Percentiles rank a stretch among this genome's conserved stretches.
phyloP scores from a whole-genome alignment of 2,797 vertebrate genomes.

The Toxotes lorentzi region DNA sequence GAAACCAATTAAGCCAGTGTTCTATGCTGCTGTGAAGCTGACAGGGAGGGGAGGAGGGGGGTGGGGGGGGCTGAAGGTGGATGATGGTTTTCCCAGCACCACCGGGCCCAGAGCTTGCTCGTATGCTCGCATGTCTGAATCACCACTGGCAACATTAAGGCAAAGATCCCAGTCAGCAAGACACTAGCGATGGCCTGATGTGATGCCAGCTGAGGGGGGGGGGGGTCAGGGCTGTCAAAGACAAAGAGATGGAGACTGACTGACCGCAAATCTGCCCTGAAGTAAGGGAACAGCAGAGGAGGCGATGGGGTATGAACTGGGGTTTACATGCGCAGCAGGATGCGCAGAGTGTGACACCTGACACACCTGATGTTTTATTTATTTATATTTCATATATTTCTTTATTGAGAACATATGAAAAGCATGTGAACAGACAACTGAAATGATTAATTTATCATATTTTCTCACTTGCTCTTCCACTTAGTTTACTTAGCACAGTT shows the following conservation, averaged over 20 bases:
- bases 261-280: constrained; percentile 13
- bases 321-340: constrained; percentile 29
- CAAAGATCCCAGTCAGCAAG: constrained; percentile 42
- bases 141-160: constrained; percentile 28
- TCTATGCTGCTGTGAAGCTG: constrained; percentile 51
- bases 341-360: not conserved
- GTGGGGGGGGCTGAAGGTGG: constrained; percentile 4
- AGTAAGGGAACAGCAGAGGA: not conserved
- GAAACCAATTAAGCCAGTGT: constrained; percentile 78
- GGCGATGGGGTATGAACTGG: not conserved
- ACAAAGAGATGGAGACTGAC: constrained; percentile 31
- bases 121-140: constrained; percentile 51
- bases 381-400: not conserved
- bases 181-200: constrained; percentile 37
- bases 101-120: constrained; percentile 17
- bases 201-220: constrained; percentile 6
- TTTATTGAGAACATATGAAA: constrained; percentile 22
- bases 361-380: not conserved
- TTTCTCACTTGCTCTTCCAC: not conserved
- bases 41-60: not conserved
- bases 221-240: constrained; percentile 15
- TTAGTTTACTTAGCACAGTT: not conserved
- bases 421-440: not conserved
- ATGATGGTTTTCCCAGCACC: constrained; percentile 81
- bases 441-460: not conserved